phyloP scores from a whole-genome alignment of 2,888 invertebrate genomes.

The Chelonus formosanus region DNA sequence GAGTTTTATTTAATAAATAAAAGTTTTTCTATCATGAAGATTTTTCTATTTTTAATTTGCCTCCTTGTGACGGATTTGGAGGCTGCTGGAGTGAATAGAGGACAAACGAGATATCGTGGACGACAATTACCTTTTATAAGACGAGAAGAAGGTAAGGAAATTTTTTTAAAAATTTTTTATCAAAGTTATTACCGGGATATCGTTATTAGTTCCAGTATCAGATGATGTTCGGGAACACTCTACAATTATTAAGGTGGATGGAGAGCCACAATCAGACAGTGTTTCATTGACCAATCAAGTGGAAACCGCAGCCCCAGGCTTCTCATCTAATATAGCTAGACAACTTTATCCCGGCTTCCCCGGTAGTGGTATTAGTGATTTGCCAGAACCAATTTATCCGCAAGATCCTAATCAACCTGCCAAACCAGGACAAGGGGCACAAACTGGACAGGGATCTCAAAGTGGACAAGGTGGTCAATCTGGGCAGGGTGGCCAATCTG shows the following conservation, averaged over 20 bases:
- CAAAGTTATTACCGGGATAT: background rate
- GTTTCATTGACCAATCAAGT: background rate
- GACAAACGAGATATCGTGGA: slow-evolving; percentile 39
- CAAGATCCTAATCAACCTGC: slow-evolving; percentile 33
- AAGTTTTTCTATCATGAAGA: slow-evolving; percentile 40
- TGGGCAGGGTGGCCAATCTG: background rate
- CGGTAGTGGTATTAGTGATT: slow-evolving; percentile 41
- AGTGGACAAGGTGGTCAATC: slow-evolving; percentile 9
- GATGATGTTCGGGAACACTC: slow-evolving; percentile 50
- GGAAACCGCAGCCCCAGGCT: slow-evolving; percentile 12
- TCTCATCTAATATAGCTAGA: slow-evolving; percentile 30
- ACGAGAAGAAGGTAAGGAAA: slow-evolving; percentile 52
- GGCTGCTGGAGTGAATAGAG: slow-evolving; percentile 37
- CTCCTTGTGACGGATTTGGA: slow-evolving; percentile 40
- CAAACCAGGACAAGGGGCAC: slow-evolving; percentile 15
- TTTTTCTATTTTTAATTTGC: slow-evolving; percentile 39
- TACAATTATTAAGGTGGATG: slow-evolving; percentile 45
- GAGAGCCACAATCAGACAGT: slow-evolving; percentile 34
- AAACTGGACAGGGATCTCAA: background rate
- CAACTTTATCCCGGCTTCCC: slow-evolving; percentile 49
- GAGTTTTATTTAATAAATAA: background rate
- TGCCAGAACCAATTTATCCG: slow-evolving; percentile 49
- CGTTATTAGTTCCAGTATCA: slow-evolving; percentile 39
- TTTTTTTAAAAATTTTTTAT: background rate
- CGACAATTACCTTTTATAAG: slow-evolving; percentile 47